Conservation (phyloP, 2,888 invertebrate species). For the Drosophila stalkeri region DNA sequence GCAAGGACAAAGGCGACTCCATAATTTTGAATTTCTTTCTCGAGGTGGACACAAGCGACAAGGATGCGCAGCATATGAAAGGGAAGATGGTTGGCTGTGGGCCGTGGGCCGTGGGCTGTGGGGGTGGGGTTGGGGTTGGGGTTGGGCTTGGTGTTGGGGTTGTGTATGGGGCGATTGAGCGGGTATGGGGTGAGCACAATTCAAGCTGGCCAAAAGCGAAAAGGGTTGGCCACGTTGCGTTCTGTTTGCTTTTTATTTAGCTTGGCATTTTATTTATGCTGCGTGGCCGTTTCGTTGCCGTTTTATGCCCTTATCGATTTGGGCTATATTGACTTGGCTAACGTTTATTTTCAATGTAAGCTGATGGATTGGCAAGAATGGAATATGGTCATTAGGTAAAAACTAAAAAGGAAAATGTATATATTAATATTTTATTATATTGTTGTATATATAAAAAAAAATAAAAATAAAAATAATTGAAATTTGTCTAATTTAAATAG, state of each 20-base stretch:
- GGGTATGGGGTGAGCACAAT: not conserved
- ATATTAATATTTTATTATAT: too few relatives aligned
- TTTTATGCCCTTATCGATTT: slow-evolving; percentile 33
- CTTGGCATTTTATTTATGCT: slow-evolving; percentile 81
- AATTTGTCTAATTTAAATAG: too few relatives aligned
- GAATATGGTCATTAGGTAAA: not conserved
- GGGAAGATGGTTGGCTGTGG: not conserved
- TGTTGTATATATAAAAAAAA: too few relatives aligned
- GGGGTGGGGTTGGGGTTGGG: not conserved
- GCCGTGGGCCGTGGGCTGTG: not conserved
- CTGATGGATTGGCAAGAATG: not conserved
- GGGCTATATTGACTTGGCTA: slow-evolving; percentile 19
- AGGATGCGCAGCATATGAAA: slow-evolving; percentile 9
- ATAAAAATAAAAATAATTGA: too few relatives aligned
- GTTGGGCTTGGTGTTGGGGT: too few relatives aligned
- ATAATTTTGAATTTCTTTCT: slow-evolving; percentile 77
- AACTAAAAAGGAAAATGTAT: too few relatives aligned
- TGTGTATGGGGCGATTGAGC: not conserved
- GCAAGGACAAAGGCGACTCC: slow-evolving; percentile 54
- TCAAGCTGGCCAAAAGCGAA: slow-evolving; percentile 46
- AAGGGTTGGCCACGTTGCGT: slow-evolving; percentile 64
- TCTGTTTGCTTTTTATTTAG: slow-evolving; percentile 68
- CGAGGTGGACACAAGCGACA: slow-evolving; percentile 38
- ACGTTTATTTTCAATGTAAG: too few relatives aligned
- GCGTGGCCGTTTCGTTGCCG: slow-evolving; percentile 67